These are phyloP conservation scores for Porites lutea DNA, from an alignment of 64 coral and sea anemone genomes.

Conservation along the genomic window DNA sequence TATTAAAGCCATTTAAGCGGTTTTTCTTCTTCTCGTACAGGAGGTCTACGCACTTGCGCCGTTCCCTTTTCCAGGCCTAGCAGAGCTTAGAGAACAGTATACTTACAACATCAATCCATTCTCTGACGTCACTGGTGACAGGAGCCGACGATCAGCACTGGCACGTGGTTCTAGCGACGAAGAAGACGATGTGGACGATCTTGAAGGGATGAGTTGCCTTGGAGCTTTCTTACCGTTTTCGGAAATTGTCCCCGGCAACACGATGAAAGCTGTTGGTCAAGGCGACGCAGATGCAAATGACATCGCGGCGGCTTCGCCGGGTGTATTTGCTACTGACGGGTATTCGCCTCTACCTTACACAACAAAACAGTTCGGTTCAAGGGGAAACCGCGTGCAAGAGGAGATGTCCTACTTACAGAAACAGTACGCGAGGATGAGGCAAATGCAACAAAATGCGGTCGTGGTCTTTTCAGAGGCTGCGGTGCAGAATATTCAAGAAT, in stretches of 20 bases:
- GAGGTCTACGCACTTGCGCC: conserved; percentile 91
- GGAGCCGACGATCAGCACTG: conserved; percentile 55
- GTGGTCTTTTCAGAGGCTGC: conserved; percentile 94
- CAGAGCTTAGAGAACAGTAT: conserved; percentile 95
- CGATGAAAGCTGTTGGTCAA: conserved; percentile 50
- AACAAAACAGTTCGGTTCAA: conserved; percentile 65
- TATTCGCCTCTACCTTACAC: conserved; percentile 85
- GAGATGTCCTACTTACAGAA: conserved; percentile 88
- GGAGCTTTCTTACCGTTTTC: conserved; percentile 93
- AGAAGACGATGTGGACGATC: conserved; percentile 86
- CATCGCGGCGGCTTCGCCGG: conserved; percentile 86
- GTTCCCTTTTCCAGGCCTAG: conserved; percentile 93
- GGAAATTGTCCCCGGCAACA: conserved; percentile 58
- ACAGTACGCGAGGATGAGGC: conserved; percentile 91
- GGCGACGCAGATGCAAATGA: conserved; percentile 56
- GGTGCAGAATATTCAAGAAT: conserved; percentile 92
- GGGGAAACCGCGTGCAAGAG: conserved; percentile 43
- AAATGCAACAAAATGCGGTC: conserved; percentile 97
- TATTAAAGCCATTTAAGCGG: too few relatives aligned
- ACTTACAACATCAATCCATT: conserved; percentile 98
- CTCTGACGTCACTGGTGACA: conserved; percentile 40
- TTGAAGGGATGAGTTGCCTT: conserved; percentile 86
- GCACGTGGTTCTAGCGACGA: conserved; percentile 92
- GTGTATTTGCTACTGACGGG: conserved; percentile 86
- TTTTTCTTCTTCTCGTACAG: conserved; percentile 35